Evolutionary conservation across 2,797 vertebrate species (phyloP), one percentile per base, ranked within the genome.

Genomic region (Coluber constrictor): DNA sequence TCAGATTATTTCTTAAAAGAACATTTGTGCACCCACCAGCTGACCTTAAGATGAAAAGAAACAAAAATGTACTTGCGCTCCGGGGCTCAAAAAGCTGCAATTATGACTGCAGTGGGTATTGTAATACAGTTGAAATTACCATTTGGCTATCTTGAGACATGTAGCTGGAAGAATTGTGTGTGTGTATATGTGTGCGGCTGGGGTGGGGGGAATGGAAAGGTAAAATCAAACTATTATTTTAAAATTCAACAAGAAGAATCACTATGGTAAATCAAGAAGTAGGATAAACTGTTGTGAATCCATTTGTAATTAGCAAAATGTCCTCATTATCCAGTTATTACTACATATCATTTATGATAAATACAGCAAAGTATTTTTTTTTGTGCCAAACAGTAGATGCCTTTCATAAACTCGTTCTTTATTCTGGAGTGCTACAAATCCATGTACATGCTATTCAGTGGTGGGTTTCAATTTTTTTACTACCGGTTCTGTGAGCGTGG

Each of bases 1-100:
- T 51, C 57, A 91, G 23, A 91, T 93, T 91, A 91, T 89, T 60
- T 63, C 47, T 89, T 89, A 91, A 91, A 55, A 55, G 66, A 91
- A 83, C 43, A 88, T 61, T 89, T 32, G 15, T 32, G 87, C 16
- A 86, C 86, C 43, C 56, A 55, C 13, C 8, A 59, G 23, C n/a
- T 60, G 86, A 51, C 63, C 90, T 88, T 88, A 61, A 37, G 12
- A 18, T 61, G 60, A 88, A 88, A 91, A 37, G 56, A 89, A 89
- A 93, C 57, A 86, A 93, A 89, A 61, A 25, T 18, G 29, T 86
- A 86, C 56, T 13, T 29, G 55, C 3, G 11, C n/a, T 11, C 29
- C 23, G 6, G 32, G 47, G n/a, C 9, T 86, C 23, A 55, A 11
- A 57, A 89, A 61, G 4, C 56, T 29, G 32, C 23, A 63, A 61